Evolutionary conservation across 2,888 invertebrate species (phyloP).

Genomic region (Gerris lacustris): DNA sequence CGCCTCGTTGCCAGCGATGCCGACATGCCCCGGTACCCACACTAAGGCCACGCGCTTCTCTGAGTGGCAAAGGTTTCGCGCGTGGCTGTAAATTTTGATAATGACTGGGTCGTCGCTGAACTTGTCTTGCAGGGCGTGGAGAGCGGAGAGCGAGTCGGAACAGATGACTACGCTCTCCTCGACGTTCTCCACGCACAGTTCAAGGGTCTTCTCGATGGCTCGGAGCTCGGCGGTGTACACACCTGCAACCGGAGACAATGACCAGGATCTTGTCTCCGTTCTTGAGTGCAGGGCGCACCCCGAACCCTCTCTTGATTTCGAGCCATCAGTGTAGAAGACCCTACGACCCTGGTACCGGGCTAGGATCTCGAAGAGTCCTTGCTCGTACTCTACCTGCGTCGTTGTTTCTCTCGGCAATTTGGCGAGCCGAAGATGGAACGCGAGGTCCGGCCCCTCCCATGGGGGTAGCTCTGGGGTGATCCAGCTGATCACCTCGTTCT

Average conservation of each 20-base stretch:
- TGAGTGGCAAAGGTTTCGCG: neutral
- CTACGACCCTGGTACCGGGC: neutral
- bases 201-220: conserved; percentile 1
- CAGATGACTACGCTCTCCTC: neutral
- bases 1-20: neutral
- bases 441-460: no score
- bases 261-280: neutral
- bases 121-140: neutral
- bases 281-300: neutral
- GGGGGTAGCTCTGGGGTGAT: no score
- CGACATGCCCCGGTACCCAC: neutral
- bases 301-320: neutral
- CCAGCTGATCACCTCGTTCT: no score
- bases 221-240: neutral
- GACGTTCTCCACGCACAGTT: neutral
- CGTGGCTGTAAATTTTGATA: neutral
- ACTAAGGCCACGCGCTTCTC: neutral
- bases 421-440: no score
- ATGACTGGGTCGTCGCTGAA: neutral
- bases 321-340: neutral
- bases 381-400: no score
- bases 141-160: neutral
- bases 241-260: neutral
- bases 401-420: no score
- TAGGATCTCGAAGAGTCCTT: neutral